Conservation (phyloP, 2,888 invertebrate species). For the Caradrina kadenii region DNA sequence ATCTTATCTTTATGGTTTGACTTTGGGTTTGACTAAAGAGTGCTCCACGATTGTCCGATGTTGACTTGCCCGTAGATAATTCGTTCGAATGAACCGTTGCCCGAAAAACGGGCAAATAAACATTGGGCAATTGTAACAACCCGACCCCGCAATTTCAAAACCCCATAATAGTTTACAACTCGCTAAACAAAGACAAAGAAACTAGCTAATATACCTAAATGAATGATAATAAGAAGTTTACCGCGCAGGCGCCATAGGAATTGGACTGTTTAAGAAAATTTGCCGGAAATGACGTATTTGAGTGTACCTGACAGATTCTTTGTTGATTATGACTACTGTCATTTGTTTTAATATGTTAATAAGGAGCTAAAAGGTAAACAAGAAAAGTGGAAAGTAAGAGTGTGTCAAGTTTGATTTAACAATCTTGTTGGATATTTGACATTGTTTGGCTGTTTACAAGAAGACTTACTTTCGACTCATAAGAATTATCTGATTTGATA, state of each 20-base stretch:
- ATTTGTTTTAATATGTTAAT: conserved; percentile 27
- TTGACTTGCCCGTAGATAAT: too few species aligned
- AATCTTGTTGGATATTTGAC: neutral
- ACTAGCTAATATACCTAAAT: conserved; percentile 38
- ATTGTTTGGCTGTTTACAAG: neutral
- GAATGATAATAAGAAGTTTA: conserved; percentile 50
- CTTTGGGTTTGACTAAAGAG: conserved; percentile 37
- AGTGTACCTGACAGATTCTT: conserved; percentile 34
- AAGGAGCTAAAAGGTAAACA: conserved; percentile 14
- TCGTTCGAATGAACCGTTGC: too few species aligned
- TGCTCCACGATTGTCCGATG: too few species aligned
- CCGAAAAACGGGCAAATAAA: too few species aligned
- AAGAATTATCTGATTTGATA: too few species aligned
- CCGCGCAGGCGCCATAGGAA: conserved; percentile 34
- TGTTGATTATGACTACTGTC: conserved; percentile 7
- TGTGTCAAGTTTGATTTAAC: conserved; percentile 4
- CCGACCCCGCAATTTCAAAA: conserved; percentile 37
- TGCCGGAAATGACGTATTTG: conserved; percentile 50
- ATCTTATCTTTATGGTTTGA: neutral
- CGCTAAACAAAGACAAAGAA: conserved; percentile 53
- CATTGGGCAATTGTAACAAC: too few species aligned
- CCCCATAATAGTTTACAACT: conserved; percentile 47
- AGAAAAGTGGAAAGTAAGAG: conserved; percentile 18
- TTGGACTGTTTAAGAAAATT: conserved; percentile 23
- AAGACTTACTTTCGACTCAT: neutral